A percentile compares a stretch with the other conserved stretches of the same genome.
These are phyloP conservation scores for Lithophane socia DNA, from an alignment of 2,888 invertebrate species.

Conservation along the genomic window DNA sequence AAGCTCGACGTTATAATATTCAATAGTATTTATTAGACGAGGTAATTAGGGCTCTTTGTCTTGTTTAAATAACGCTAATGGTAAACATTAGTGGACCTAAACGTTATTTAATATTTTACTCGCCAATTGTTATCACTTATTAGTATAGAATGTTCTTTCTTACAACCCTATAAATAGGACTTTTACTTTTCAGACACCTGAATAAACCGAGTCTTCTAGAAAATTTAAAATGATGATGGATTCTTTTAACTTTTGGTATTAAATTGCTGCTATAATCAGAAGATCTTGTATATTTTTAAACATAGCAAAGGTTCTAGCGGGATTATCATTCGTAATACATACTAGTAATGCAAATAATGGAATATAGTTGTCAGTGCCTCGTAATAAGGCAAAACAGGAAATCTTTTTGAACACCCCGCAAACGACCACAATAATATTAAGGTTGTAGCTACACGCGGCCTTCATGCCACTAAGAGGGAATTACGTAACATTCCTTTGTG, in stretches of 20 bases:
- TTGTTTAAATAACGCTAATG: constrained; percentile 40
- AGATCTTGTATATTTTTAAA: not conserved
- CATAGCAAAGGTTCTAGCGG: not conserved
- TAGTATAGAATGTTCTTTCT: constrained; percentile 31
- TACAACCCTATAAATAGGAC: constrained; percentile 23
- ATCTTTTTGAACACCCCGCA: constrained; percentile 39
- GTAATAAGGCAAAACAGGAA: constrained; percentile 53
- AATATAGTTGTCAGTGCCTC: constrained; percentile 45
- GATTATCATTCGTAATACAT: constrained; percentile 30
- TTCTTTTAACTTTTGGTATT: constrained; percentile 8
- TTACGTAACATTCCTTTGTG: constrained; percentile 63
- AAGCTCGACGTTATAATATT: constrained; percentile 9
- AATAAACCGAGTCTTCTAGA: constrained; percentile 26
- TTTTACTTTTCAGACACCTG: constrained; percentile 22
- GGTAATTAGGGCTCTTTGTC: constrained; percentile 37
- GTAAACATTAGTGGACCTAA: constrained; percentile 20
- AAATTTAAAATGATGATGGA: constrained; percentile 7
- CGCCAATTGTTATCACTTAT: constrained; percentile 23
- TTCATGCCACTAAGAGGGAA: constrained; percentile 58
- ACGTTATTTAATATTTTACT: constrained; percentile 26
- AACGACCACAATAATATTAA: constrained; percentile 59
- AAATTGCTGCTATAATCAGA: constrained; percentile 12
- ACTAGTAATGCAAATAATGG: constrained; percentile 62
- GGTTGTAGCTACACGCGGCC: constrained; percentile 36
- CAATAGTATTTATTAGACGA: constrained; percentile 10